Evolutionary conservation across 2,888 invertebrate species (phyloP).

Genomic region (Eurytoma californica): DNA sequence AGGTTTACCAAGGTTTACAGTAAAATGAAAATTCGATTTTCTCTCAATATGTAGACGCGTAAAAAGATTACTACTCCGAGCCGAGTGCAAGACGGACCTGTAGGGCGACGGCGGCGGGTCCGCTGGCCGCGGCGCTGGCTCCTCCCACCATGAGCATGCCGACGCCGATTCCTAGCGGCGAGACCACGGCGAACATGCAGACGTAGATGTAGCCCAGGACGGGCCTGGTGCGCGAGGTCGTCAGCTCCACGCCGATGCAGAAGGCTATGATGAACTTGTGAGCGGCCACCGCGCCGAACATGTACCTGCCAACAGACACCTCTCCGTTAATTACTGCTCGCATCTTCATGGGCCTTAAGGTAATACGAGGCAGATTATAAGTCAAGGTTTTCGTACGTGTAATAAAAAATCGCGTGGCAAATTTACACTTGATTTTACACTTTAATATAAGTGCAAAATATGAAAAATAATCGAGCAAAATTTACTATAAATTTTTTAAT

Average conservation of each 20-base stretch:
- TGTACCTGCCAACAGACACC: conserved; percentile 78
- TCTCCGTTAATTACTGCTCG: background rate
- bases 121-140: conserved; percentile 78
- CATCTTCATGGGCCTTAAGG: too few species aligned
- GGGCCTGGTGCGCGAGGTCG: conserved; percentile 82
- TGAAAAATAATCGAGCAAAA: too few species aligned
- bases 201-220: conserved; percentile 82
- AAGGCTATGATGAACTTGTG: conserved; percentile 93
- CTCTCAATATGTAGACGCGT: too few species aligned
- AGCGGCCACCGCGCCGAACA: conserved; percentile 89
- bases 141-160: conserved; percentile 82
- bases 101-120: conserved; percentile 75
- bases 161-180: conserved; percentile 87
- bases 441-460: too few species aligned
- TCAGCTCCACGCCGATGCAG: conserved; percentile 90
- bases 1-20: too few species aligned
- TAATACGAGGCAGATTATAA: too few species aligned
- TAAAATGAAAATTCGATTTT: too few species aligned
- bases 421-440: too few species aligned
- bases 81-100: conserved; percentile 62
- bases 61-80: too few species aligned
- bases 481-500: too few species aligned
- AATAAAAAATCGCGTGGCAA: too few species aligned
- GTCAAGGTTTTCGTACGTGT: too few species aligned
- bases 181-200: conserved; percentile 86